Evolutionary conservation across 2,888 invertebrate genomes (phyloP).

Genomic region (Synergus gifuensis): DNA sequence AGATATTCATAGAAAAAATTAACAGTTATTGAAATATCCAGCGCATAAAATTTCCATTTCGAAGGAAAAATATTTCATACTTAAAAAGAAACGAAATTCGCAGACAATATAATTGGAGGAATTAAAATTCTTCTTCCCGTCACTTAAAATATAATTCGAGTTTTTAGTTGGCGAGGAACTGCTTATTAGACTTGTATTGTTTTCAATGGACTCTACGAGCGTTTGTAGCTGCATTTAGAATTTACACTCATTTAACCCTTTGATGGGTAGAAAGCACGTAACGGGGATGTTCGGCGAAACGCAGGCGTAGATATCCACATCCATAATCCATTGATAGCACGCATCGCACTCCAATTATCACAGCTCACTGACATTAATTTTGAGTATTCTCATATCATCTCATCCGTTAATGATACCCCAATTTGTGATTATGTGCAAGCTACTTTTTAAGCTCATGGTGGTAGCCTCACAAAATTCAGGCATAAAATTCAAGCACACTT

Average conservation of each 20-base stretch:
- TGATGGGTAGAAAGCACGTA: conserved; percentile 63
- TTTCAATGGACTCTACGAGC: not conserved
- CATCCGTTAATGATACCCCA: conserved; percentile 68
- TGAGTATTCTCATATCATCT: conserved; percentile 70
- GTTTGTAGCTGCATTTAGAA: conserved; percentile 55
- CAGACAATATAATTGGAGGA: conserved; percentile 15
- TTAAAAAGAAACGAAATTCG: not conserved
- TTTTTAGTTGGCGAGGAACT: conserved; percentile 21
- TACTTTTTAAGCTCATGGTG: not conserved
- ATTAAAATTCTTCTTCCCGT: conserved; percentile 10
- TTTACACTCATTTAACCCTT: conserved; percentile 70
- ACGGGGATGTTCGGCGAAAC: conserved; percentile 60
- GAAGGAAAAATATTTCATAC: conserved; percentile 18
- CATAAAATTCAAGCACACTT: not conserved
- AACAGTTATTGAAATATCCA: not conserved
- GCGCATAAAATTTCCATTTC: conserved; percentile 29
- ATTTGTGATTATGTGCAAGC: conserved; percentile 66
- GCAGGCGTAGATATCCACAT: conserved; percentile 53
- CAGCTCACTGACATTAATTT: conserved; percentile 70
- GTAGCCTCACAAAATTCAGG: not conserved
- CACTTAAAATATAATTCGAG: conserved; percentile 30
- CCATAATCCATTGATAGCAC: conserved; percentile 60
- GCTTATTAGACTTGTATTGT: conserved; percentile 35
- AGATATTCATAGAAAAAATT: not conserved
- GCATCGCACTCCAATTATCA: conserved; percentile 69